A percentile compares a stretch with the other conserved stretches of the same genome.
Conservation (phyloP, 2,797 vertebrate genomes). For the Eulemur coronatus region DNA sequence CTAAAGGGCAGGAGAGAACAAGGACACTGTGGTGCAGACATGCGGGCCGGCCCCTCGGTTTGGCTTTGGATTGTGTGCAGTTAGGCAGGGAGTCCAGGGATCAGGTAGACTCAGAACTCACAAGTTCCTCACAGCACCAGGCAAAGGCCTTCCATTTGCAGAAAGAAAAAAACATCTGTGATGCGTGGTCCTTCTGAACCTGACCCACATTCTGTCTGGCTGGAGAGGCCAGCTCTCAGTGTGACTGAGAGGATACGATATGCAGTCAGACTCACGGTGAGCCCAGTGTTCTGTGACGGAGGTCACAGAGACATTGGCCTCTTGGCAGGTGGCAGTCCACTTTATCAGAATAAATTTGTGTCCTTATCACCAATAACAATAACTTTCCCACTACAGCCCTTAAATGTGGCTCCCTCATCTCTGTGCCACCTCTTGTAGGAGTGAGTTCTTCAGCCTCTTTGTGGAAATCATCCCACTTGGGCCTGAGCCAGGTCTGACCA, state of each 20-base stretch:
- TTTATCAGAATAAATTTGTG: background rate
- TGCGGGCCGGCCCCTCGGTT: background rate
- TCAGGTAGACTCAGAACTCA: constrained; percentile 52
- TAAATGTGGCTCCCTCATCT: background rate
- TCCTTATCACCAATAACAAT: background rate
- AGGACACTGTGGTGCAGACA: background rate
- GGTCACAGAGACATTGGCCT: background rate
- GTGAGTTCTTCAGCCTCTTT: background rate
- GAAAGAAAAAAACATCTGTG: background rate
- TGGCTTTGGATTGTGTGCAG: constrained; percentile 7
- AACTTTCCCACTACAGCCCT: background rate
- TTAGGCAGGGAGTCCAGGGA: constrained; percentile 51
- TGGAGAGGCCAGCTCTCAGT: constrained; percentile 21
- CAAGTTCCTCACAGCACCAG: background rate
- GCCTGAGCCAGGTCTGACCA: background rate
- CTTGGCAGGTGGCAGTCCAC: background rate
- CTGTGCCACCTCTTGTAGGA: background rate
- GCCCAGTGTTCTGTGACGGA: background rate
- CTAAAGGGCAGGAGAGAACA: background rate
- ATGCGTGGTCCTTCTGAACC: constrained; percentile 52
- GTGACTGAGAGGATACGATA: background rate
- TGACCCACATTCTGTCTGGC: constrained; percentile 42
- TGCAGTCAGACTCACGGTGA: background rate
- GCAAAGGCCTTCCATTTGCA: constrained; percentile 43
- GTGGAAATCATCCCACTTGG: background rate